A percentile compares a stretch with the other conserved stretches of the same genome.
Conservation (phyloP, 2,113 vertebrate species). For the Chloropsis cyanopogon region DNA sequence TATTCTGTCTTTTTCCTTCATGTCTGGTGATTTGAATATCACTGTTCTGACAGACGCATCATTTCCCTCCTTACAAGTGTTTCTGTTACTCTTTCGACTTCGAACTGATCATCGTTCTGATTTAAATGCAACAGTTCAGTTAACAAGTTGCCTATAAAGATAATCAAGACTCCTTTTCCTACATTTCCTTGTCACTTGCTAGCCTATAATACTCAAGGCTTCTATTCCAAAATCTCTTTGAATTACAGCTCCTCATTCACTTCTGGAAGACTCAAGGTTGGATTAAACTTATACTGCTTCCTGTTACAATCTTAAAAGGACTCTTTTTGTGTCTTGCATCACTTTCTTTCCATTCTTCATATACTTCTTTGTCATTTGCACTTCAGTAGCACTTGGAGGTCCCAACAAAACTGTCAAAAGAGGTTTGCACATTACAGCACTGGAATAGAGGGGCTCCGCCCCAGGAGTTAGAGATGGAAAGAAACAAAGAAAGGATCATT, state of each 20-base stretch:
- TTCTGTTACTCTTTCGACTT: not conserved
- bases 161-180: not conserved
- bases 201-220: slow-evolving; percentile 4
- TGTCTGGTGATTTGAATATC: slow-evolving; percentile 12
- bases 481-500: not conserved
- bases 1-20: slow-evolving; percentile 9
- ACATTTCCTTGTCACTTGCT: not conserved
- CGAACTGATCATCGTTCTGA: not conserved
- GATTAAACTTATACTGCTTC: not conserved
- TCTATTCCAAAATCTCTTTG: slow-evolving; percentile 2
- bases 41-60: slow-evolving; percentile 3
- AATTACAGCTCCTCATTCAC: not conserved
- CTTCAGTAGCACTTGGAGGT: not conserved
- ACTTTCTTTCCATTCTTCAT: not conserved
- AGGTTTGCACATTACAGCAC: not conserved
- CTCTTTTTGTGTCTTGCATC: not conserved
- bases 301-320: not conserved
- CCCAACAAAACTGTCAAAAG: not conserved
- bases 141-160: not conserved
- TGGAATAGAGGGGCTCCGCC: not conserved
- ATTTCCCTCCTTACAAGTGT: not conserved
- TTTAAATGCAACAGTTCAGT: slow-evolving; percentile 14
- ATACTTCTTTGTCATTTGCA: not conserved
- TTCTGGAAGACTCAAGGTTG: not conserved
- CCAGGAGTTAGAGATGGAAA: not conserved